Conservation (phyloP, 2,113 vertebrate genomes). For the Caranx ignobilis region DNA sequence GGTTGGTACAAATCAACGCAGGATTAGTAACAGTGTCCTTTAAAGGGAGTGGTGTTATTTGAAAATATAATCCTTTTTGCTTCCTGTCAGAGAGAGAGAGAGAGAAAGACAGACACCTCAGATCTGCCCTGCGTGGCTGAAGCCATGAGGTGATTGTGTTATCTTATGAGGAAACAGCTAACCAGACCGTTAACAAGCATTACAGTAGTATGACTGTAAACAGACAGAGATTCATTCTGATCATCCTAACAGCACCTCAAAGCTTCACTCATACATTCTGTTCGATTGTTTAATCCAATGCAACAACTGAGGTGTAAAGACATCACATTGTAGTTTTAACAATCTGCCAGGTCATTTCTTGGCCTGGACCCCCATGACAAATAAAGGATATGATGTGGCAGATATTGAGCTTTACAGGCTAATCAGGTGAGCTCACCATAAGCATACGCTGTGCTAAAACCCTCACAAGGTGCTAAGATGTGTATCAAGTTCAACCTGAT, state of each 20-base stretch:
- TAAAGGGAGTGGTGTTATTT: neutral
- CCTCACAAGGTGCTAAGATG: neutral
- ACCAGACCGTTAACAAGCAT: neutral
- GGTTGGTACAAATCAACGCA: neutral
- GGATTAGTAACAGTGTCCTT: neutral
- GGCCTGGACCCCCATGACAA: too few species aligned
- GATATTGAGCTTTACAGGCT: neutral
- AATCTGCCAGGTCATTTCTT: too few species aligned
- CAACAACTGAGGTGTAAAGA: neutral
- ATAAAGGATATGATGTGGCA: neutral
- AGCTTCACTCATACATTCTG: neutral
- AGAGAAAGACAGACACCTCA: neutral
- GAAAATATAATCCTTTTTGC: neutral
- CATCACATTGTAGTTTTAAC: neutral
- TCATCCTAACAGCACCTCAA: neutral
- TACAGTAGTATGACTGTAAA: neutral
- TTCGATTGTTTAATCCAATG: neutral
- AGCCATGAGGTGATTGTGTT: neutral
- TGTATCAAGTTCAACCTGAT: neutral
- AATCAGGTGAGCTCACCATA: too few species aligned
- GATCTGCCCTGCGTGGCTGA: neutral
- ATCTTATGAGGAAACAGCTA: neutral
- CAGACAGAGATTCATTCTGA: too few species aligned
- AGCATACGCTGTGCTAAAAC: neutral
- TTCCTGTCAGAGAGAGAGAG: neutral